Conservation (phyloP, 2,797 vertebrate species). For the Todus mexicanus region DNA sequence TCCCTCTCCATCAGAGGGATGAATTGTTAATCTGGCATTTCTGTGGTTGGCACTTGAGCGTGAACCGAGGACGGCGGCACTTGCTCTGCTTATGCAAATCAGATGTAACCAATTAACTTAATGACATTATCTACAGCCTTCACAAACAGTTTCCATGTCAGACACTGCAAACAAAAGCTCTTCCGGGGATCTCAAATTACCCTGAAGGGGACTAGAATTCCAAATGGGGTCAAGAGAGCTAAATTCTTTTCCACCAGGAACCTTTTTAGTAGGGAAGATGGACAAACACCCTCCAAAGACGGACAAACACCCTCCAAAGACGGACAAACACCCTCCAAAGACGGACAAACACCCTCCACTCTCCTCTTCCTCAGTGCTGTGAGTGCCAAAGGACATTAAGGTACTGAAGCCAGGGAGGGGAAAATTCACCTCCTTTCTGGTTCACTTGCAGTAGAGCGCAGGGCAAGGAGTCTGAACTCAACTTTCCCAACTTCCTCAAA, state of each 20-base stretch:
- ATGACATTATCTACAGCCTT: constrained; percentile 47
- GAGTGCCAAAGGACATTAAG: neutral
- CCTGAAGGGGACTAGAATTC: neutral
- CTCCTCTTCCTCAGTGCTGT: neutral
- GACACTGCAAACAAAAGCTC: constrained; percentile 54
- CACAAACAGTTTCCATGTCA: constrained; percentile 68
- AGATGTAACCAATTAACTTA: constrained; percentile 62
- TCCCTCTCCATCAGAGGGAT: neutral
- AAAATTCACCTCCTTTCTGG: neutral
- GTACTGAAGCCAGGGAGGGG: neutral
- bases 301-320: neutral
- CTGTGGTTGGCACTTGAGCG: neutral
- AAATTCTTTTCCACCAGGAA: neutral
- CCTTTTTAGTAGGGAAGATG: neutral
- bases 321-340: neutral
- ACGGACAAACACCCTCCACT: neutral
- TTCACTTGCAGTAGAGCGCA: neutral
- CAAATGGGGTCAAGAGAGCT: neutral
- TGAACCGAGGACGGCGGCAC: neutral
- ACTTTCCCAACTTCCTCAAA: neutral
- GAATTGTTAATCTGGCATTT: neutral
- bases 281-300: neutral
- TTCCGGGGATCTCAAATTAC: constrained; percentile 56
- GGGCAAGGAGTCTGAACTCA: neutral
- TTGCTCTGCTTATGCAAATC: constrained; percentile 59